phyloP scores from a whole-genome alignment of 2,888 invertebrate genomes.

The Drosophila paranaensis region DNA sequence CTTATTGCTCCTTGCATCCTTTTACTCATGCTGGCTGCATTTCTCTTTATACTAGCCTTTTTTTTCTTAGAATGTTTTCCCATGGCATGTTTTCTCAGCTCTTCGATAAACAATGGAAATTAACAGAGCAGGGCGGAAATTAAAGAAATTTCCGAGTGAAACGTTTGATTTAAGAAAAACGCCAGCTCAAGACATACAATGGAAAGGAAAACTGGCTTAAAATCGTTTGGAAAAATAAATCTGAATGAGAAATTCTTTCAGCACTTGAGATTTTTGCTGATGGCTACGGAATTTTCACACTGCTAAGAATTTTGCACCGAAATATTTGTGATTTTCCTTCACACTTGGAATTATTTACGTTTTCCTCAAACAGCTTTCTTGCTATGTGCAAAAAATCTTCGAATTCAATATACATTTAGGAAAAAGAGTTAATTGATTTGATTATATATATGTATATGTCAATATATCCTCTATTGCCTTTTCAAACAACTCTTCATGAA shows the following conservation, averaged over 20 bases:
- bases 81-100: background rate
- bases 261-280: background rate
- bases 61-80: conserved; percentile 1
- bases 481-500: background rate
- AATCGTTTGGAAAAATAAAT: background rate
- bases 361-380: too few species aligned
- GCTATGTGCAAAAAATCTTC: too few species aligned
- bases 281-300: background rate
- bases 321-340: background rate
- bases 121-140: conserved; percentile 10
- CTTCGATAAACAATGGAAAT: conserved; percentile 14
- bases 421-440: background rate
- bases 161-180: background rate
- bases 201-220: background rate
- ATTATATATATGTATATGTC: background rate
- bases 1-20: conserved; percentile 1
- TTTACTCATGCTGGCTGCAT: background rate
- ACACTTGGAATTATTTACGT: background rate
- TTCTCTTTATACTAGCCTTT: background rate
- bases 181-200: background rate
- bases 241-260: background rate
- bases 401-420: too few species aligned
- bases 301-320: background rate
- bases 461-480: too few species aligned
- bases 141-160: conserved; percentile 1